Conservation (phyloP, 1,140 invertebrate genomes). For the Drosophila pallidifrons region DNA sequence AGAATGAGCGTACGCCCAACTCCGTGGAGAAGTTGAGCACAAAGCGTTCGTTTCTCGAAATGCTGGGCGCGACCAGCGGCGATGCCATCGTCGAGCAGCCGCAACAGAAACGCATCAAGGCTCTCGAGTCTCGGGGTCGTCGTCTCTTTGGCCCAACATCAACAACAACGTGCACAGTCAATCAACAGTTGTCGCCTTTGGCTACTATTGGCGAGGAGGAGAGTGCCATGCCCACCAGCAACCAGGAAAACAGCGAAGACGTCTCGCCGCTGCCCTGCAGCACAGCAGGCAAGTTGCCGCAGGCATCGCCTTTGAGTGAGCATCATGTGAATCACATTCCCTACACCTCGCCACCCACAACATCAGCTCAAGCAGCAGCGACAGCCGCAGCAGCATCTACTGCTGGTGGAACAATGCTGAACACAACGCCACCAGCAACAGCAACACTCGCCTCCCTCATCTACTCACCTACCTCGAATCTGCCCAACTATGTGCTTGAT, state of each 20-base stretch:
- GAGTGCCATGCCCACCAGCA: slow-evolving; percentile 38
- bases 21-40: slow-evolving; percentile 67
- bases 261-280: slow-evolving; percentile 40
- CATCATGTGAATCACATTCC: slow-evolving; percentile 64
- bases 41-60: slow-evolving; percentile 79
- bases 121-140: slow-evolving; percentile 80
- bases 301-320: slow-evolving; percentile 69
- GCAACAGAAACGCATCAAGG: slow-evolving; percentile 80
- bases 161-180: slow-evolving; percentile 21
- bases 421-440: slow-evolving; percentile 1
- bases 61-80: slow-evolving; percentile 52
- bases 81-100: slow-evolving; percentile 43
- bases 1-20: slow-evolving; percentile 79
- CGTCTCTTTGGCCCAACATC: slow-evolving; percentile 63
- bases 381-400: slow-evolving; percentile 1
- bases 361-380: slow-evolving; percentile 51
- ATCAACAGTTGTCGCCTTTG: slow-evolving; percentile 29
- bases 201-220: slow-evolving; percentile 59
- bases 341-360: slow-evolving; percentile 69
- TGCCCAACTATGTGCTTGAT: slow-evolving; percentile 91
- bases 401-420: not conserved
- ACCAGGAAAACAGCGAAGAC: slow-evolving; percentile 67
- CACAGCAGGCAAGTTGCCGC: slow-evolving; percentile 7
- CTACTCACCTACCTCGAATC: slow-evolving; percentile 89
- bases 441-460: slow-evolving; percentile 61